Base-by-base conservation (phyloP, 2,888 invertebrate genomes). In the Beris morrisii region DNA sequence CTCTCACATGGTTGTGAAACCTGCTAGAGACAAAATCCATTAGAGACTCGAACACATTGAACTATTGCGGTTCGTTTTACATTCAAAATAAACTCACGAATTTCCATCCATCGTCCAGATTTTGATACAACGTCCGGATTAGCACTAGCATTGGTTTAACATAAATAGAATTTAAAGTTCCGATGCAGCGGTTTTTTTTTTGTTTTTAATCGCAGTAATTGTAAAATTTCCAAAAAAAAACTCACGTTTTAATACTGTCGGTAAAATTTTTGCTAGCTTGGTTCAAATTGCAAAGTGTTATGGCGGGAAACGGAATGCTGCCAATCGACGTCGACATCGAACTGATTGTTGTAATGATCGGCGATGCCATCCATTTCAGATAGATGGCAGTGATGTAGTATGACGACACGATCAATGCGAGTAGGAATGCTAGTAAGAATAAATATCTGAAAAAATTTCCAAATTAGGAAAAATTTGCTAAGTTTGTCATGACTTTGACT, bases 231-330 rank as follows among this genome's bases (percentile, higher is more conserved):
- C 5, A 5, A 15, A 45, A 52, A 13, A 52, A 38, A 7, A 38
- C 38, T 38, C 68, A 78, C 76, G 70, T 71, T 7, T 76, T 68
- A 66, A 86, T 86, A 9, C 82, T 82, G 72, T 83, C 86, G 73
- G 86, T 87, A 56, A 88, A 87, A 44, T 84, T 84, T 72, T 84
- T 88, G 73, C 87, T 87, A 0, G 87, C 89, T 74, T 89, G 88
- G 76, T 92, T 92, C 80, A 90, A 88, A 75, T 91, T 92, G 76
- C 92, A 92, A 69, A 92, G 85, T 0, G 91, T 92, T 6, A 92
- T 79, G 0, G 91, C 88, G 0, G 92, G 92, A 78, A 92, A 92
- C 0, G 91, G 91, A 57, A 92, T 83, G 57, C 84, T 80, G 11
- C 83, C 81, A 0, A 91, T 79, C 0, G 84, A 81, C 70, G 87